Conservation (phyloP, 2,113 vertebrate species). For the Dasyornis broadbenti region DNA sequence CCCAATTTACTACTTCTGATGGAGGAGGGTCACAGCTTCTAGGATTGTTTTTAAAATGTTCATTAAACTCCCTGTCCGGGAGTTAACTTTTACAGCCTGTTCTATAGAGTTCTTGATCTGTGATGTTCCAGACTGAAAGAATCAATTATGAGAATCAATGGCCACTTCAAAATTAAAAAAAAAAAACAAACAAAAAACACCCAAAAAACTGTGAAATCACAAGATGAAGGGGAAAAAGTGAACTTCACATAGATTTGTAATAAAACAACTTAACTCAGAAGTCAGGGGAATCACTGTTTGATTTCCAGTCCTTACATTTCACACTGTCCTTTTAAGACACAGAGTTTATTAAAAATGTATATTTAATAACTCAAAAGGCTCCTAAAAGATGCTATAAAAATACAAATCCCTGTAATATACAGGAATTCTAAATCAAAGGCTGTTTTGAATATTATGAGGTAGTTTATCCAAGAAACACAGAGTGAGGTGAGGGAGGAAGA, state of each 20-base stretch:
- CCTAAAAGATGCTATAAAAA: constrained; percentile 31
- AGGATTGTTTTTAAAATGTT: neutral
- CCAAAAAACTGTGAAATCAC: neutral
- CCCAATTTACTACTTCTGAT: neutral
- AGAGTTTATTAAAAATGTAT: constrained; percentile 17
- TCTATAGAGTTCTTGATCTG: neutral
- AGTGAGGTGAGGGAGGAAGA: rapidly evolving
- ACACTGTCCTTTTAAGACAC: neutral
- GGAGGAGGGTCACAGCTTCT: neutral
- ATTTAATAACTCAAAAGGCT: constrained; percentile 9
- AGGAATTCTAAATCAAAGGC: neutral
- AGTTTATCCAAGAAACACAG: neutral
- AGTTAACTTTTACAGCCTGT: neutral
- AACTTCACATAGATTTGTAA: neutral
- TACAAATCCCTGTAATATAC: neutral
- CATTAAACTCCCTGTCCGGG: neutral
- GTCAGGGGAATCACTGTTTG: neutral
- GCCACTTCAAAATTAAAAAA: neutral
- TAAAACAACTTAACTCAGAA: neutral
- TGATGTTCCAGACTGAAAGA: neutral
- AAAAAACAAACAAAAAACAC: neutral
- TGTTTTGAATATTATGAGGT: neutral
- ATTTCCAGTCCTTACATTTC: constrained; percentile 18
- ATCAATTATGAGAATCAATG: neutral
- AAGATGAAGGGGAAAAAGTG: neutral